A percentile compares a stretch with the other conserved stretches of the same genome.
Evolutionary conservation across 2,113 vertebrate species (phyloP).

Genomic region (Madoqua kirkii): DNA sequence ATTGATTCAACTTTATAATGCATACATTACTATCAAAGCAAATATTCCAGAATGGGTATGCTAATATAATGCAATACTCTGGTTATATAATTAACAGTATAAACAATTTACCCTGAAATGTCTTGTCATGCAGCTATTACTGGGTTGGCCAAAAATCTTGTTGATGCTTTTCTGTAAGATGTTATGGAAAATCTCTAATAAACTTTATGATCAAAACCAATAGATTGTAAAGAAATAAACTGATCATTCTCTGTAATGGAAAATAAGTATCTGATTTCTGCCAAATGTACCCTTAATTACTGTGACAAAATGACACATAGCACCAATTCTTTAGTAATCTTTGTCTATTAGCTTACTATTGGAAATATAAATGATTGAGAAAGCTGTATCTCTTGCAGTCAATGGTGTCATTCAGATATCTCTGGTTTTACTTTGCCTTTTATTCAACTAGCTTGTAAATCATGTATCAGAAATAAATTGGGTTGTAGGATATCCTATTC

Average conservation of each 20-base stretch:
- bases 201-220: background rate
- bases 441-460: conserved; percentile 2
- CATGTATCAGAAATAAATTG: background rate
- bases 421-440: conserved; percentile 16
- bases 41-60: conserved; percentile 16
- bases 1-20: background rate
- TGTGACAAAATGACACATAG: background rate
- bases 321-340: background rate
- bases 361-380: background rate
- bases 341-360: background rate
- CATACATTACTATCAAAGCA: conserved; percentile 50
- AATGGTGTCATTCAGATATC: background rate
- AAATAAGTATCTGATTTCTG: background rate
- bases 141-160: background rate
- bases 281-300: background rate
- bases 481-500: background rate
- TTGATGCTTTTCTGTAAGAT: background rate
- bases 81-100: conserved; percentile 47
- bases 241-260: conserved; percentile 1
- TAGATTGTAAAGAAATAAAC: conserved; percentile 7
- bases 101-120: conserved; percentile 24
- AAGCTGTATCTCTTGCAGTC: background rate
- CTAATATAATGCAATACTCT: conserved; percentile 33
- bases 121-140: background rate
- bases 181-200: background rate